Evolutionary conservation across 2,888 invertebrate genomes (phyloP), one percentile per base, ranked within the genome.

Genomic region (Elysia crispata): DNA sequence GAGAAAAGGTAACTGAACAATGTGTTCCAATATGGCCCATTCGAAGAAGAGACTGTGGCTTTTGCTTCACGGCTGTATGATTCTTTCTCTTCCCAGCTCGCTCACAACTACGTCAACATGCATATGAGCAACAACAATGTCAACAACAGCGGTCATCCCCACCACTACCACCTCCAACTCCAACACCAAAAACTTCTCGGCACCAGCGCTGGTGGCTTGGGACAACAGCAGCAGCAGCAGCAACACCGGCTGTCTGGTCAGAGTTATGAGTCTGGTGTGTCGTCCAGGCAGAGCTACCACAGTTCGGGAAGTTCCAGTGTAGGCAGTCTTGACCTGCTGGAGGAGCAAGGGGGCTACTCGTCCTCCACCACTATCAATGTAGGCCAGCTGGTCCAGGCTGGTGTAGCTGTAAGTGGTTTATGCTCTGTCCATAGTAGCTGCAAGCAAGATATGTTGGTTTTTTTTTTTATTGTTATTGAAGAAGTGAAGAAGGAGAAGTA

Each of bases 291-390:
- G 87, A 92, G 92, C 83, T 92, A 92, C 87, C 92, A 93, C 86
- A 92, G 92, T 84, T 88, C 87, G 8, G 80, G 81, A 50, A 92
- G 92, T 85, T 81, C 81, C 74, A 92, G 92, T 85, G 90, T 93
- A 76, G 93, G 91, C 82, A 92, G 94, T 86, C 92, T 93, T 85
- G 93, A 93, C 86, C 93, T 95, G 79, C 95, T 96, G 30, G 97
- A 97, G 83, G 92, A 92, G 84, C 88, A 89, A 30, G 91, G 90
- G 50, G 90, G 89, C 81, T 86, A 89, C 62, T 90, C 90, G 85
- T 5, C 20, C 60, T 23, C 60, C 6, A 23, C 60, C 60, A 88
- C 90, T 79, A 89, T 91, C 85, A 92, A 91, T 86, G 91, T 91
- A 84, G 89, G 90, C 78, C 91, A 92, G 82, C 89, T 91, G 41